Conservation (phyloP, 2,113 vertebrate species). For the Microcebus lehilahytsara region DNA sequence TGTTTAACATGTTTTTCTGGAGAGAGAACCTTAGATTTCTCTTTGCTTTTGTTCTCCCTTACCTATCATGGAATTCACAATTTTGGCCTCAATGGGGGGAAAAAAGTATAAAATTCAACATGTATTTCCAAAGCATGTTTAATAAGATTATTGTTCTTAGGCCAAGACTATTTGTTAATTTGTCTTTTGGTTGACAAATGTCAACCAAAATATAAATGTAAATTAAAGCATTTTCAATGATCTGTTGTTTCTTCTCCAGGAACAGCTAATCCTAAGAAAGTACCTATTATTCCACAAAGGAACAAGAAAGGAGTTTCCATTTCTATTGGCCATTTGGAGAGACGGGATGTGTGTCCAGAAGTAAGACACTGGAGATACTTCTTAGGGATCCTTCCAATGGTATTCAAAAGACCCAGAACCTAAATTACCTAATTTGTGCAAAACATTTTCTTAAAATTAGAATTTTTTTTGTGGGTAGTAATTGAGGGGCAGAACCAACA, state of each 20-base stretch:
- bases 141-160: constrained; percentile 41
- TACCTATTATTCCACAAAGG: constrained; percentile 56
- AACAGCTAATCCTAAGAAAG: constrained; percentile 55
- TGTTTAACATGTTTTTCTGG: background rate
- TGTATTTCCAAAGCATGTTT: constrained; percentile 48
- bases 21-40: constrained; percentile 12
- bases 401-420: background rate
- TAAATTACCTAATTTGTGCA: constrained; percentile 39
- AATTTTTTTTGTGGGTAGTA: background rate
- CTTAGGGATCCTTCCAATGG: background rate
- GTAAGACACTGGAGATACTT: background rate
- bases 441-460: background rate
- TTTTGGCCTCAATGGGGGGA: background rate
- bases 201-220: constrained; percentile 57
- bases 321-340: background rate
- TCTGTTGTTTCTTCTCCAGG: constrained; percentile 54
- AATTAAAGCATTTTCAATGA: constrained; percentile 50
- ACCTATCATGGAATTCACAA: background rate
- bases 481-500: background rate
- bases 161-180: constrained; percentile 25
- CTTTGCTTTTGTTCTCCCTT: constrained; percentile 18
- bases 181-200: constrained; percentile 40
- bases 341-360: background rate
- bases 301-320: background rate
- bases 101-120: background rate